Conservation (phyloP, 2,888 invertebrate genomes). For the Drosophila vallismaia region DNA sequence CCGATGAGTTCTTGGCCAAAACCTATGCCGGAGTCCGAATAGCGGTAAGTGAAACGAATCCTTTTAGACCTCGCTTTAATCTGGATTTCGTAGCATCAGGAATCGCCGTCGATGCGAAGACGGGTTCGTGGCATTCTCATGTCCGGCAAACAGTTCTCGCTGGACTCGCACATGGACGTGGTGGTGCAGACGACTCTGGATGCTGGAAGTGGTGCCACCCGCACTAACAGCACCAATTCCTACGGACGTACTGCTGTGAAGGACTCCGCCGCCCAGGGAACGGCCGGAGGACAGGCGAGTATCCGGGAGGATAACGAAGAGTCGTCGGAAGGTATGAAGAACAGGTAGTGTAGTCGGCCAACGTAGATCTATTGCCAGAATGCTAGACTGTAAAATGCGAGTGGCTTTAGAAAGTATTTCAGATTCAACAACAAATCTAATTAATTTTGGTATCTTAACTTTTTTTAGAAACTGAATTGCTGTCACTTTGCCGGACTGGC, state of each 20-base stretch:
- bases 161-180: constrained; percentile 95
- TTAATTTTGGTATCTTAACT: not conserved
- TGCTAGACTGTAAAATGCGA: constrained; percentile 1
- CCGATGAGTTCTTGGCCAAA: constrained; percentile 84
- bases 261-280: not conserved
- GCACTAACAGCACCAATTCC: constrained; percentile 50
- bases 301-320: constrained; percentile 82
- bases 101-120: constrained; percentile 90
- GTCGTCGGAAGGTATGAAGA: constrained; percentile 84
- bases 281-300: constrained; percentile 46
- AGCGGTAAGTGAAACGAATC: constrained; percentile 72
- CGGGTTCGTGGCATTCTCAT: constrained; percentile 94
- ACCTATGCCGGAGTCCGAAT: constrained; percentile 83
- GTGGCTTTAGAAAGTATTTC: not conserved
- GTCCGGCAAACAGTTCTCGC: constrained; percentile 95
- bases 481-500: constrained; percentile 47
- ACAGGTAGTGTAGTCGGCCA: constrained; percentile 82
- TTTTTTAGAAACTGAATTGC: constrained; percentile 62
- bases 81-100: constrained; percentile 78
- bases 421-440: not conserved
- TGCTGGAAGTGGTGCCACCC: constrained; percentile 77
- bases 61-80: rapidly evolving
- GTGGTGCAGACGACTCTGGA: constrained; percentile 88
- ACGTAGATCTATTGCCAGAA: constrained; percentile 24
- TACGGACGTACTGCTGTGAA: constrained; percentile 51